A percentile compares a stretch with the other conserved stretches of the same genome.
phyloP scores from a whole-genome alignment of 2,888 invertebrate species.

The Hypolimnas misippus region DNA sequence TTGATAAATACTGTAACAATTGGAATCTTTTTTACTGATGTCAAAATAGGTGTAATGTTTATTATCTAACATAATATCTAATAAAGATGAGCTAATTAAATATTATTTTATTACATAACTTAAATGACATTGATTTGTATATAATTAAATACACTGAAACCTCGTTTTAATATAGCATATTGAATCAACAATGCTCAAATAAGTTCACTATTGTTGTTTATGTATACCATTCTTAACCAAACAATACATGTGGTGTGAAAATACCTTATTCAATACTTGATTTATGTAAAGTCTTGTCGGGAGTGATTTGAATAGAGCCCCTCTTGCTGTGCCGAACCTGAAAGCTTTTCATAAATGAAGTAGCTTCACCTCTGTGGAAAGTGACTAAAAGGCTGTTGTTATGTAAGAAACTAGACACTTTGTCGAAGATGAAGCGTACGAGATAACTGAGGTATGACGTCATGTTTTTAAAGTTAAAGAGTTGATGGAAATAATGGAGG shows the following conservation, averaged over 20 bases:
- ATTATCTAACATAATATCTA: too few relatives aligned
- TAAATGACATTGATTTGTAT: too few relatives aligned
- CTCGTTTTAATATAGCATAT: not conserved
- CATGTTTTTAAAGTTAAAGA: slow-evolving; percentile 8
- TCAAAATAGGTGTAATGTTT: too few relatives aligned
- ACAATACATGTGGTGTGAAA: slow-evolving; percentile 36
- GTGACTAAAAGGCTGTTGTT: slow-evolving; percentile 69
- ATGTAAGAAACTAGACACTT: slow-evolving; percentile 65
- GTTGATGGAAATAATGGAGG: slow-evolving; percentile 1
- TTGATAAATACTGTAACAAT: too few relatives aligned
- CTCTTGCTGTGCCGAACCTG: slow-evolving; percentile 66
- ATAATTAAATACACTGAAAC: not conserved
- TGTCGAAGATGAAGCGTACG: slow-evolving; percentile 22
- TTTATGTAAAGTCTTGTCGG: slow-evolving; percentile 64
- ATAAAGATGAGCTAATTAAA: too few relatives aligned
- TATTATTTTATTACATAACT: too few relatives aligned
- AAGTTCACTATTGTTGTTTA: slow-evolving; percentile 17
- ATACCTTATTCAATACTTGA: slow-evolving; percentile 68
- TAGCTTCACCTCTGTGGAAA: slow-evolving; percentile 65
- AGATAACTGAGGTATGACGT: slow-evolving; percentile 16
- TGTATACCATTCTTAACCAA: slow-evolving; percentile 36
- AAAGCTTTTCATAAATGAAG: slow-evolving; percentile 80
- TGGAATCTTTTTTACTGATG: too few relatives aligned
- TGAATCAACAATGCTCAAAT: slow-evolving; percentile 17
- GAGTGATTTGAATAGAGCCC: slow-evolving; percentile 77